Conservation (phyloP, 2,113 vertebrate species). For the Anguilla japonica region DNA sequence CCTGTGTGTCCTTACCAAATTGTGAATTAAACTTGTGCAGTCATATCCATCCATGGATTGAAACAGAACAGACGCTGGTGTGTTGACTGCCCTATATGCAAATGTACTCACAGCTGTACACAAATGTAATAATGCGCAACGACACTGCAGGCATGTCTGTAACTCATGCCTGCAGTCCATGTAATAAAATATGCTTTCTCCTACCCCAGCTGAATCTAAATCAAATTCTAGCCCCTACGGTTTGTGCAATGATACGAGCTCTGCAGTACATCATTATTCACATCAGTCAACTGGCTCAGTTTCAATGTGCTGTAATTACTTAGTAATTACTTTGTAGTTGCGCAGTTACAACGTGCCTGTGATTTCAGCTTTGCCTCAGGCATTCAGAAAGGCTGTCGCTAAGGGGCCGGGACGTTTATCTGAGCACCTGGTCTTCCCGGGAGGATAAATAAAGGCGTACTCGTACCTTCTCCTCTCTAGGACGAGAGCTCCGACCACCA, state of each 20-base stretch:
- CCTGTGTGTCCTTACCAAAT: not conserved
- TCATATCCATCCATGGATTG: not conserved
- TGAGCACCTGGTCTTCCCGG: not conserved
- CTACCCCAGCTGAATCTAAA: not conserved
- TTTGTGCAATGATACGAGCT: not conserved
- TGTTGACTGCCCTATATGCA: not conserved
- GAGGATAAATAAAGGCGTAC: slow-evolving; percentile 63
- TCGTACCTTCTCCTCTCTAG: slow-evolving; percentile 84
- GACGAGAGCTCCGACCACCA: slow-evolving; percentile 89
- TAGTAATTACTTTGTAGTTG: not conserved
- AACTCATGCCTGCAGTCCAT: not conserved
- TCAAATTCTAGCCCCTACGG: not conserved
- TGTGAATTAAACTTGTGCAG: not conserved
- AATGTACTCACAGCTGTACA: not conserved
- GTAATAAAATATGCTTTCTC: not conserved
- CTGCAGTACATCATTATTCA: too few relatives aligned
- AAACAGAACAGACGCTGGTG: not conserved
- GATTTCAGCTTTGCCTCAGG: not conserved
- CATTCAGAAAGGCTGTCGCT: not conserved
- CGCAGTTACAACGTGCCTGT: not conserved
- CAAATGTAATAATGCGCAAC: not conserved
- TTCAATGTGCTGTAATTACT: too few relatives aligned
- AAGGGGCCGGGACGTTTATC: not conserved
- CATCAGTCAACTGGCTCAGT: too few relatives aligned
- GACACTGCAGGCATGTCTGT: not conserved